Percentiles rank a stretch among this genome's conserved stretches.
These are phyloP conservation scores for Alosa sapidissima DNA, from an alignment of 2,797 vertebrate species.

Conservation along the genomic window DNA sequence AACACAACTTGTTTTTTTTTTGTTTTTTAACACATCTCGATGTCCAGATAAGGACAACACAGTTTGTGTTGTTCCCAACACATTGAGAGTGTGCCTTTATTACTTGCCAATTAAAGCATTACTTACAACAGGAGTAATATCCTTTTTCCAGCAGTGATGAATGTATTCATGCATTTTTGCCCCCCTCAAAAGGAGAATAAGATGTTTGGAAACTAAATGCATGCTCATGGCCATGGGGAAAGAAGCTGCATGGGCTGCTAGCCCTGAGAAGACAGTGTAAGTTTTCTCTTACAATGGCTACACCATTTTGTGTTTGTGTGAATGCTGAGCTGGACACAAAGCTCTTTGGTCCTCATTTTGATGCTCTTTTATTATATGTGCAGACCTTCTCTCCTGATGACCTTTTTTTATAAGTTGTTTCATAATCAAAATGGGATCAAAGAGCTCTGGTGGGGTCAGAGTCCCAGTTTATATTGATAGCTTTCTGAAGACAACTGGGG, in stretches of 20 bases:
- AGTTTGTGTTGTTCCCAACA: no score
- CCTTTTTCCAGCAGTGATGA: constrained; percentile 34
- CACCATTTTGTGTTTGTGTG: background rate
- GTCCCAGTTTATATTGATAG: background rate
- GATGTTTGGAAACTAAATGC: background rate
- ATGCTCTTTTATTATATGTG: background rate
- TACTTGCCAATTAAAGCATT: constrained; percentile 43
- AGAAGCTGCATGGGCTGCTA: background rate
- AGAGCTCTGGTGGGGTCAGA: background rate
- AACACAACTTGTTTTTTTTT: no score
- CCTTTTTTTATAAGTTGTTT: background rate
- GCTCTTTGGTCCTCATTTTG: background rate
- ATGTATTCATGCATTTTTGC: constrained; percentile 32
- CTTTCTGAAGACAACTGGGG: background rate
- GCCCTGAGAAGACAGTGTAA: background rate
- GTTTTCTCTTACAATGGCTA: no score
- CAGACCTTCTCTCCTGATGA: no score
- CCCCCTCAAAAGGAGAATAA: constrained; percentile 23
- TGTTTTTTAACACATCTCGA: no score
- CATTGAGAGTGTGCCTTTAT: constrained; percentile 18
- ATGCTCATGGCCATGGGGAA: background rate
- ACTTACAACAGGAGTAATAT: constrained; percentile 23
- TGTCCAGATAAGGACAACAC: no score
- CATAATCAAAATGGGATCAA: background rate
- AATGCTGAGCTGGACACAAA: background rate